These are phyloP conservation scores for Belgica antarctica DNA, from an alignment of 2,888 invertebrate species.

Conservation along the genomic window DNA sequence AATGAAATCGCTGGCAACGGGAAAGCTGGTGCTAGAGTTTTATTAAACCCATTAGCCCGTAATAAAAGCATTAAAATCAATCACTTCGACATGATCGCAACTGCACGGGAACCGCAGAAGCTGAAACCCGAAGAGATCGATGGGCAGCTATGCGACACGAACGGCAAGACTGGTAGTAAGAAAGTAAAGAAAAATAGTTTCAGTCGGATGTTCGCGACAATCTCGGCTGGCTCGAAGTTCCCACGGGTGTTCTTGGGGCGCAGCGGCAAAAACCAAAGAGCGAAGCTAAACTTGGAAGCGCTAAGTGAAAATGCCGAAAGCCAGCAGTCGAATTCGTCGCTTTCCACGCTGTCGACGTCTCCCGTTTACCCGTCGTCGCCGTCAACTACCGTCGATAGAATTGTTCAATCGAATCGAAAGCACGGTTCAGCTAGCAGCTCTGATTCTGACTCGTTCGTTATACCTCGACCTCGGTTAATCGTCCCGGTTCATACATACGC, in stretches of 20 bases:
- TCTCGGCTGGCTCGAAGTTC: conserved; percentile 44
- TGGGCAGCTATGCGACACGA: neutral
- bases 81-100: conserved; percentile 26
- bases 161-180: neutral
- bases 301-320: neutral
- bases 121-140: conserved; percentile 7
- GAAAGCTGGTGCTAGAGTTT: neutral
- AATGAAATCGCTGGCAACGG: conserved; percentile 4
- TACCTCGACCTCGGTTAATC: conserved; percentile 81
- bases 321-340: neutral
- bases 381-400: neutral
- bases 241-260: conserved; percentile 42
- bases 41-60: conserved; percentile 20
- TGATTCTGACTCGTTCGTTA: conserved; percentile 67
- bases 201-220: conserved; percentile 41
- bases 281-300: conserved; percentile 5
- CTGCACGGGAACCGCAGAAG: neutral
- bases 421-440: conserved; percentile 55
- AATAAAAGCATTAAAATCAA: conserved; percentile 35
- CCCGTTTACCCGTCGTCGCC: neutral
- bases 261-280: conserved; percentile 14
- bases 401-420: neutral
- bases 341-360: conserved; percentile 28
- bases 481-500: conserved; percentile 84
- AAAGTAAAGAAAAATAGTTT: conserved; percentile 32